phyloP scores from a whole-genome alignment of 2,113 vertebrate species.

The Nannospalax galili region DNA sequence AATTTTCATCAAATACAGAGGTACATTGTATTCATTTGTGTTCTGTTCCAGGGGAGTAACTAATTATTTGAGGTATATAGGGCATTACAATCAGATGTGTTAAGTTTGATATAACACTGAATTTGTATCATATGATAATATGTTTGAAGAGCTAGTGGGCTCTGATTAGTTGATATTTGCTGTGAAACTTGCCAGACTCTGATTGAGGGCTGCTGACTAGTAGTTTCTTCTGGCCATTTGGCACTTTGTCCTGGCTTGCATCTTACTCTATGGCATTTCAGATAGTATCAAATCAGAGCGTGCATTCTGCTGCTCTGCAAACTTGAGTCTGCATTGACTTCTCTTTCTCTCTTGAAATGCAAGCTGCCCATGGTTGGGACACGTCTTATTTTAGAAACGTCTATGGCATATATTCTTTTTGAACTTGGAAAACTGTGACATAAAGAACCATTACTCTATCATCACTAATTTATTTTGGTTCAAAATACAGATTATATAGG shows the following conservation, averaged over 20 bases:
- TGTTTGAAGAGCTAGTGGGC: not conserved
- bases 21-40: not conserved
- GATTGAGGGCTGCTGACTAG: not conserved
- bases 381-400: not conserved
- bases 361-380: not conserved
- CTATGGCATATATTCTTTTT: slow-evolving; percentile 17
- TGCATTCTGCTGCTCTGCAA: not conserved
- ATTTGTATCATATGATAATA: not conserved
- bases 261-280: slow-evolving; percentile 32
- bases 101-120: not conserved
- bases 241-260: not conserved
- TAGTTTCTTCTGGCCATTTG: not conserved
- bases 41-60: not conserved
- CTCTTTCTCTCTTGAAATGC: not conserved
- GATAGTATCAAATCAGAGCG: not conserved
- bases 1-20: slow-evolving; percentile 9
- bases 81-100: not conserved
- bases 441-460: not conserved
- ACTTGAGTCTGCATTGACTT: not conserved
- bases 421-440: slow-evolving; percentile 11
- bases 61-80: not conserved
- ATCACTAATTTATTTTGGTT: slow-evolving; percentile 26
- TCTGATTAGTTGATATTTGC: not conserved
- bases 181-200: not conserved
- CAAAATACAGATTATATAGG: not conserved